Percentiles rank a stretch among this genome's conserved stretches.
Evolutionary conservation across 2,113 vertebrate species (phyloP).

Genomic region (Trogon surrucura): DNA sequence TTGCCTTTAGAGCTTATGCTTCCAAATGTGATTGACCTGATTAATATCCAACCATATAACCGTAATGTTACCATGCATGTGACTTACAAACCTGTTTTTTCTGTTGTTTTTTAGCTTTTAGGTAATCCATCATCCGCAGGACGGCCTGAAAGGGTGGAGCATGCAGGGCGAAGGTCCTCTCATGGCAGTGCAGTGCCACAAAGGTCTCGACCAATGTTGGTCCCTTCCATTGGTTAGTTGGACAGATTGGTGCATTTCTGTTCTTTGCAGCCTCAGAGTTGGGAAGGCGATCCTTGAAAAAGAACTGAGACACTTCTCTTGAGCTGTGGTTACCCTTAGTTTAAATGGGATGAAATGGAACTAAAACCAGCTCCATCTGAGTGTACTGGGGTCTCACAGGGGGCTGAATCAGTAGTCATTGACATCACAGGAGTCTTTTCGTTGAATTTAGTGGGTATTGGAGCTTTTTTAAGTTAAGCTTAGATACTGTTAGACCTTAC

Average conservation of each 20-base stretch:
- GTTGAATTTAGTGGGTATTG: background rate
- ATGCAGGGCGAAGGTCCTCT: conserved; percentile 79
- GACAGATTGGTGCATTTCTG: background rate
- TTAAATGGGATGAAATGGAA: background rate
- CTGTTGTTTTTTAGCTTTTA: conserved; percentile 87
- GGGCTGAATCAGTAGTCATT: background rate
- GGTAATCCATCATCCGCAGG: conserved; percentile 86
- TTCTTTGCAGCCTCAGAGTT: background rate
- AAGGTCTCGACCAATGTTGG: conserved; percentile 81
- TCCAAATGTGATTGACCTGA: conserved; percentile 47
- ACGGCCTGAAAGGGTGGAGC: conserved; percentile 84
- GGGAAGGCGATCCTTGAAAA: background rate
- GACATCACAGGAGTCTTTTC: background rate
- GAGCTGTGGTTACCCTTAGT: background rate
- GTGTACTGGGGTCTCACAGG: background rate
- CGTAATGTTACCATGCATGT: background rate
- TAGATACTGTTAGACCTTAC: background rate
- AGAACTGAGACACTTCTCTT: background rate
- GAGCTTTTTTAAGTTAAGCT: background rate
- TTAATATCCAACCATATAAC: background rate
- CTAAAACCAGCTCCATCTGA: background rate
- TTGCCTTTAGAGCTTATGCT: conserved; percentile 83
- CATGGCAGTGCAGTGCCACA: conserved; percentile 81
- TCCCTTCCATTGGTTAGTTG: conserved; percentile 94
- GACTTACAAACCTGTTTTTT: conserved; percentile 57